These are phyloP conservation scores for Syngnathoides biaculeatus DNA, from an alignment of 2,113 vertebrate species.

Conservation along the genomic window DNA sequence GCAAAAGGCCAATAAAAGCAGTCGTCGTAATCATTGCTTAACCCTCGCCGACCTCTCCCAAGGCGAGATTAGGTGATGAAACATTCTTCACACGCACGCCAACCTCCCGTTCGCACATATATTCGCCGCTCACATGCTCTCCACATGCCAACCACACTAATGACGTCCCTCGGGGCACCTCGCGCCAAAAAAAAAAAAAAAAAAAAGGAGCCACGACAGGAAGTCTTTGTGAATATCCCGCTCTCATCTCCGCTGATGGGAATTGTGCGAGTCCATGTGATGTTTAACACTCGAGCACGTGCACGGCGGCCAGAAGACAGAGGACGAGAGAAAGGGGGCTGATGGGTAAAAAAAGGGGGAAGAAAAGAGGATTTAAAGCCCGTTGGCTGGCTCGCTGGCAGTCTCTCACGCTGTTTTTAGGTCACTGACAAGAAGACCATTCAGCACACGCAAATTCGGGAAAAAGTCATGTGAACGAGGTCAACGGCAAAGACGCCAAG, in stretches of 20 bases:
- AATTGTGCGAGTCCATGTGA: slow-evolving; percentile 67
- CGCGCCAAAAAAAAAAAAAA: slow-evolving; percentile 19
- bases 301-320: slow-evolving; percentile 38
- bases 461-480: slow-evolving; percentile 10
- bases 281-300: slow-evolving; percentile 58
- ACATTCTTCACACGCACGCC: slow-evolving; percentile 21
- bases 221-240: slow-evolving; percentile 57
- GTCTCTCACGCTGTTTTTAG: slow-evolving; percentile 63
- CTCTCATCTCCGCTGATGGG: slow-evolving; percentile 64
- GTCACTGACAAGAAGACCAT: slow-evolving; percentile 69
- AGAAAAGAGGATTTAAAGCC: slow-evolving; percentile 68
- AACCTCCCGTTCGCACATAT: background rate
- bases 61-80: slow-evolving; percentile 52
- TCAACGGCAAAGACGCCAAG: slow-evolving; percentile 8
- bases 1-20: slow-evolving; percentile 54
- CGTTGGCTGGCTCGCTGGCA: slow-evolving; percentile 50
- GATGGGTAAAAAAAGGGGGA: slow-evolving; percentile 36
- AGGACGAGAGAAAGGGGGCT: slow-evolving; percentile 30
- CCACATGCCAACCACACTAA: slow-evolving; percentile 57
- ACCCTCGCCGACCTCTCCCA: slow-evolving; percentile 27
- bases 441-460: slow-evolving; percentile 9
- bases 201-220: slow-evolving; percentile 38
- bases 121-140: slow-evolving; percentile 41
- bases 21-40: slow-evolving; percentile 43
- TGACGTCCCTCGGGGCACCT: slow-evolving; percentile 64